Conservation (phyloP, 2,113 vertebrate species). For the Datnioides undecimradiatus region DNA sequence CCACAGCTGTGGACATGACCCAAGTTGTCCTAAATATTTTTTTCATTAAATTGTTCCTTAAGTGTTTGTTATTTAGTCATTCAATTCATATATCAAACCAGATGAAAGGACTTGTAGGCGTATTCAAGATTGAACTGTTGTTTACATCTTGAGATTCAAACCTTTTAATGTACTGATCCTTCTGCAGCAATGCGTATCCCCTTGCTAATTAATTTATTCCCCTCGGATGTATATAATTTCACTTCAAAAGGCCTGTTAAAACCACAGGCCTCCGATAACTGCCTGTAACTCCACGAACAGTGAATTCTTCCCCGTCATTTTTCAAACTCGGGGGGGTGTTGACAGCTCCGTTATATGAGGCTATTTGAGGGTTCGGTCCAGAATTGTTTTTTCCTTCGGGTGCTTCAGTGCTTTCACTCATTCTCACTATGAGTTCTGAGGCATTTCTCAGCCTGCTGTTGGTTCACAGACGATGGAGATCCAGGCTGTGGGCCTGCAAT, state of each 20-base stretch:
- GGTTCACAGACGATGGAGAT: constrained; percentile 52
- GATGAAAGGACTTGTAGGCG: background rate
- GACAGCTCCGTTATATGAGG: constrained; percentile 62
- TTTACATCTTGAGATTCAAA: constrained; percentile 13
- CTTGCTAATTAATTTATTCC: constrained; percentile 7
- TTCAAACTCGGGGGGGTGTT: constrained; percentile 54
- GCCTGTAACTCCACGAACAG: constrained; percentile 22
- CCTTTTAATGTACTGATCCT: background rate
- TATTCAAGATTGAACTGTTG: background rate
- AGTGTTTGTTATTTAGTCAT: background rate
- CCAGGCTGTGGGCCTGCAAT: constrained; percentile 38
- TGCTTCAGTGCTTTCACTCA: constrained; percentile 57
- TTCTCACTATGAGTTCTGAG: constrained; percentile 61
- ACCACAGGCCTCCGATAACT: constrained; percentile 42
- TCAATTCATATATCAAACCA: background rate
- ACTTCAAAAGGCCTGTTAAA: constrained; percentile 22
- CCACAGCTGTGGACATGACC: background rate
- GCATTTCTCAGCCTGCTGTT: constrained; percentile 65
- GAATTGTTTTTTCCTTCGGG: constrained; percentile 67
- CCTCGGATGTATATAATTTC: constrained; percentile 19
- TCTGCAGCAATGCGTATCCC: background rate
- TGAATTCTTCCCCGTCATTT: constrained; percentile 49
- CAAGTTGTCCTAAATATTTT: background rate
- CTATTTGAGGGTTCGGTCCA: constrained; percentile 63
- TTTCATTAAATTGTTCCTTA: background rate